phyloP scores from a whole-genome alignment of 2,797 vertebrate genomes.

The Lagodon rhomboides region DNA sequence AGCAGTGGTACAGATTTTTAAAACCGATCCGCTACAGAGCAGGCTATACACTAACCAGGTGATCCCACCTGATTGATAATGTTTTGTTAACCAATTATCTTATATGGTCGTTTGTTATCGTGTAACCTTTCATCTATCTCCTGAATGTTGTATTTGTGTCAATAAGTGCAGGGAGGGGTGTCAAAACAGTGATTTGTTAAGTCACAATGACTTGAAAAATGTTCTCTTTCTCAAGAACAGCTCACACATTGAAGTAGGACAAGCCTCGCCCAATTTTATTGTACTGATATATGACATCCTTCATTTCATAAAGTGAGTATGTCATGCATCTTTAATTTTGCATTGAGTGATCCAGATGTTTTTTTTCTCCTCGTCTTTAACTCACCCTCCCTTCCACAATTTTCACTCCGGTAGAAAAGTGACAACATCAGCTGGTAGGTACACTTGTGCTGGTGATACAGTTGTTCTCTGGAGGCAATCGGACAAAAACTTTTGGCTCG shows the following conservation, averaged over 20 bases:
- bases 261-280: neutral
- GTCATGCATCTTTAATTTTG: neutral
- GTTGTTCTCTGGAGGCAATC: no score
- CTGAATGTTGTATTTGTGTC: neutral
- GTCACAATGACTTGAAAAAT: slow-evolving; percentile 78
- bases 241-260: neutral
- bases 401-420: no score
- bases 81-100: neutral
- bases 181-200: neutral
- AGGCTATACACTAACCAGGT: neutral
- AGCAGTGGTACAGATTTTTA: neutral
- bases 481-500: no score
- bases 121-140: no score
- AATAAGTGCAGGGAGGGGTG: neutral
- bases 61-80: neutral
- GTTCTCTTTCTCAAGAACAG: neutral
- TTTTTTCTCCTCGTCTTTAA: no score
- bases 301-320: neutral
- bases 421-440: no score
- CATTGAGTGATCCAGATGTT: neutral
- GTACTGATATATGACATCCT: neutral
- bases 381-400: no score
- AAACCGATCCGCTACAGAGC: neutral
- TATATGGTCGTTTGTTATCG: neutral
- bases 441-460: no score